Base-by-base conservation (phyloP, 1,140 invertebrate genomes). In the Drosophila ambigua region DNA sequence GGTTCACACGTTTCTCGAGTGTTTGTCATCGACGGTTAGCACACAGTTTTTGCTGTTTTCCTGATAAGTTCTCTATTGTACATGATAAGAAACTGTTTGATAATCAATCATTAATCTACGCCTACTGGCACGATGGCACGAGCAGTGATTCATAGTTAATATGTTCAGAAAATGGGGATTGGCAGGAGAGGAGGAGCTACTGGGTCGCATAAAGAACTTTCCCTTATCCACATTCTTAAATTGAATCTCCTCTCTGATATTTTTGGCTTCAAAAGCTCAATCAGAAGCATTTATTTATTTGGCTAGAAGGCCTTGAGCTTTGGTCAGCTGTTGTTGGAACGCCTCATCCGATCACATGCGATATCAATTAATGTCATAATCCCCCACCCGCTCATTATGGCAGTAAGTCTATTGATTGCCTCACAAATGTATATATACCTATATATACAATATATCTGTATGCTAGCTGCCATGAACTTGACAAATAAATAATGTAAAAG, bases 61-160 rank as follows among this genome's bases (percentile, higher is more conserved):
- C 45, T 73, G 73, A 77, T 79, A 79, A 61, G 54, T 24, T 45
- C 20, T 5, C 24, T 35, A 44, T 60, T n/a, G 13, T 13, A 39
- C 11, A 35, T 73, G 83, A 88, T 87, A 85, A 88, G 69, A 31
- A 60, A 77, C 48, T 79, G 44, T 52, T 75, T 72, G 73, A 53
- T 82, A 82, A 78, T 78, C 78, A 65, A 69, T 68, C 24, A 72
- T 45, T 65, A 65, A 81, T 69, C 69, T 74, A 39, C 26, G n/a
- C 44, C 35, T 39, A 39, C 35, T 39, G 11, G 4, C 11, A 4
- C 35, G 35, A 26, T 39, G 52, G 39, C 49, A 39, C 50, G 35
- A 58, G 11, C 31, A 44, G 57, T 84, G 80, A 85, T 52, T 87
- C 82, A 87, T 82, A 45, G 53, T 20, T 52, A 66, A 31, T 7